Percentiles rank a stretch among this genome's conserved stretches.
These are phyloP conservation scores for Nansenia antarctica DNA, from an alignment of 2,113 vertebrate species.

Conservation along the genomic window DNA sequence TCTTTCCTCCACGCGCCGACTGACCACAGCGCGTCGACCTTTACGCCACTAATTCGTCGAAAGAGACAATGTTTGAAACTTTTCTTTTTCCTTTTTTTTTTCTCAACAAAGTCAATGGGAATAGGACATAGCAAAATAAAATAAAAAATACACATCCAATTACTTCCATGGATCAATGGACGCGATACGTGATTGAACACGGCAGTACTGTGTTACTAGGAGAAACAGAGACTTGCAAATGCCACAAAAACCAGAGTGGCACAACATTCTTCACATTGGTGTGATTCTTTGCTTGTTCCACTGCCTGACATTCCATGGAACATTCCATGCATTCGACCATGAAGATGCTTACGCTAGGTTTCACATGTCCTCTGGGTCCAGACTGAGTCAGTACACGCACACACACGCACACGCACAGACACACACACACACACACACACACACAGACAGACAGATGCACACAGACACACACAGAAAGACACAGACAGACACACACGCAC, in stretches of 20 bases:
- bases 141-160: too few relatives aligned
- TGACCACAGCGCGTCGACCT: too few relatives aligned
- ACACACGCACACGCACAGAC: conserved; percentile 48
- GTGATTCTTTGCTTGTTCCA: background rate
- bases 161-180: too few relatives aligned
- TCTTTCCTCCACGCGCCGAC: too few relatives aligned
- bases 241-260: background rate
- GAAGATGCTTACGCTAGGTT: conserved; percentile 4
- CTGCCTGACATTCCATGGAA: background rate
- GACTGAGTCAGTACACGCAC: conserved; percentile 43
- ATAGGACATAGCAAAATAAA: too few relatives aligned
- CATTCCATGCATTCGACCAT: background rate
- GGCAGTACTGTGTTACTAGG: too few relatives aligned
- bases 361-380: conserved; percentile 58
- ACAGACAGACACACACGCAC: conserved; percentile 47
- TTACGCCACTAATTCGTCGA: too few relatives aligned
- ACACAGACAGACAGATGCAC: too few relatives aligned
- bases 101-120: background rate
- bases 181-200: too few relatives aligned
- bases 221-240: too few relatives aligned
- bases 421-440: conserved; percentile 45
- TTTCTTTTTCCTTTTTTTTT: background rate
- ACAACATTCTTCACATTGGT: background rate
- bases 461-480: conserved; percentile 46
- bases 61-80: background rate